These are phyloP conservation scores for Microtus ochrogaster DNA, from an alignment of 2,113 vertebrate genomes.

Conservation along the genomic window DNA sequence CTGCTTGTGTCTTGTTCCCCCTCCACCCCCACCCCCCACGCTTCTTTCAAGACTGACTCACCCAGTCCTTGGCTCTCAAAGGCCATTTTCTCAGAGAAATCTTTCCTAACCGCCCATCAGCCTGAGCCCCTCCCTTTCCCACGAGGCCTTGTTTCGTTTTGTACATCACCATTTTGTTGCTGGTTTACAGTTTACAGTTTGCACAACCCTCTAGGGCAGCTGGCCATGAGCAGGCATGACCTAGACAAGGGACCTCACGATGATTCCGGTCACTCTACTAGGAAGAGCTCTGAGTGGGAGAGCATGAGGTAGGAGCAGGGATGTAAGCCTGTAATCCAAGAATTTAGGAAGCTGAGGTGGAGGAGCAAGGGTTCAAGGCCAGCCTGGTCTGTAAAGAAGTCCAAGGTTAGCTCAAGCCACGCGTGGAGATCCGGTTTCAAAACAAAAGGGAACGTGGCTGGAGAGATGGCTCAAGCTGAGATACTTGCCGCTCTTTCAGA, in stretches of 20 bases:
- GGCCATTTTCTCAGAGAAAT: constrained; percentile 30
- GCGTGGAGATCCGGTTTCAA: too few species aligned
- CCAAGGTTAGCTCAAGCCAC: too few species aligned
- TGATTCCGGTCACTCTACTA: background rate
- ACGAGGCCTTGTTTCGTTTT: constrained; percentile 25
- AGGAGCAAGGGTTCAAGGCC: background rate
- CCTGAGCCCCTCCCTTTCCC: constrained; percentile 7
- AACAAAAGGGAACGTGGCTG: background rate
- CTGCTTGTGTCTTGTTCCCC: background rate
- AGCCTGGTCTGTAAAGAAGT: too few species aligned
- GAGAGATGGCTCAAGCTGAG: background rate
- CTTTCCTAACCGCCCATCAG: background rate
- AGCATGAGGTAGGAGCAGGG: too few species aligned
- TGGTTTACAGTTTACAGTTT: background rate
- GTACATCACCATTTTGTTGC: background rate
- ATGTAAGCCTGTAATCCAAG: too few species aligned
- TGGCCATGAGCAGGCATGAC: background rate
- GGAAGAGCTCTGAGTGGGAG: background rate
- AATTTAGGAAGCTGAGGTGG: background rate
- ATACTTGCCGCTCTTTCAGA: background rate
- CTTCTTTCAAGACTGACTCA: constrained; percentile 26
- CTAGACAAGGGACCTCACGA: background rate
- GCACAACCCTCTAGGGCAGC: background rate
- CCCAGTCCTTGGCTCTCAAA: background rate
- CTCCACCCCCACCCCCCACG: background rate